Percentiles rank a stretch among this genome's conserved stretches.
These are phyloP conservation scores for Micrasema minimum DNA, from an alignment of 1,140 invertebrate genomes.

Conservation along the genomic window DNA sequence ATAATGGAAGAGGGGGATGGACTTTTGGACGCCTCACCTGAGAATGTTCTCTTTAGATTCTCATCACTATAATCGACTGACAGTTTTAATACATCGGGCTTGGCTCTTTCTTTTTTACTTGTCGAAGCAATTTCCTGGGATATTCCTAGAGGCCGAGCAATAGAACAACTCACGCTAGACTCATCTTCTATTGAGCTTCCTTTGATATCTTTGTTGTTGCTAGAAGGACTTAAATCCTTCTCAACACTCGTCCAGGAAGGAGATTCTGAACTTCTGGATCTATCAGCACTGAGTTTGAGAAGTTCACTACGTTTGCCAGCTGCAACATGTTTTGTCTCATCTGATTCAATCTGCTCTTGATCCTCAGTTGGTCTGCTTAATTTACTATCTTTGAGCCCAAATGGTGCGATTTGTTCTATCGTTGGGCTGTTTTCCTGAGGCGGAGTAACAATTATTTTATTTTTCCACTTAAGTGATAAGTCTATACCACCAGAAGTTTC, in stretches of 20 bases:
- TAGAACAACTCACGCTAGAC: conserved; percentile 82
- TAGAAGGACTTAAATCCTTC: conserved; percentile 69
- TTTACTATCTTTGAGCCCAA: conserved; percentile 61
- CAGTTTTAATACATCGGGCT: conserved; percentile 64
- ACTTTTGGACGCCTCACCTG: conserved; percentile 64
- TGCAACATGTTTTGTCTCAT: conserved; percentile 61
- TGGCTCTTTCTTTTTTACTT: conserved; percentile 66
- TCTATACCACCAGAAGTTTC: conserved; percentile 55
- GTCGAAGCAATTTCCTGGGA: conserved; percentile 75
- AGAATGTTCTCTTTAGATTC: conserved; percentile 59
- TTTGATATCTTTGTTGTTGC: conserved; percentile 68
- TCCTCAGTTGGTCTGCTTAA: conserved; percentile 53
- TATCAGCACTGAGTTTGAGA: conserved; percentile 72
- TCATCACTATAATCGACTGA: conserved; percentile 64
- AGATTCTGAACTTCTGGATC: conserved; percentile 74
- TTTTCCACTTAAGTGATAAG: conserved; percentile 65
- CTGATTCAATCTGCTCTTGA: conserved; percentile 54
- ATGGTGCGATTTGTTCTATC: conserved; percentile 64
- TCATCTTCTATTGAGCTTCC: conserved; percentile 77
- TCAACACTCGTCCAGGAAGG: conserved; percentile 72
- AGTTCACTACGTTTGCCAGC: conserved; percentile 64
- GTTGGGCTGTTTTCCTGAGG: conserved; percentile 67
- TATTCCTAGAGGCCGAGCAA: conserved; percentile 79
- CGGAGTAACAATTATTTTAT: conserved; percentile 67
- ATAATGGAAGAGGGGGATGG: conserved; percentile 59